Base-by-base conservation (phyloP, 2,113 vertebrate genomes). In the Bagarius yarrelli region DNA sequence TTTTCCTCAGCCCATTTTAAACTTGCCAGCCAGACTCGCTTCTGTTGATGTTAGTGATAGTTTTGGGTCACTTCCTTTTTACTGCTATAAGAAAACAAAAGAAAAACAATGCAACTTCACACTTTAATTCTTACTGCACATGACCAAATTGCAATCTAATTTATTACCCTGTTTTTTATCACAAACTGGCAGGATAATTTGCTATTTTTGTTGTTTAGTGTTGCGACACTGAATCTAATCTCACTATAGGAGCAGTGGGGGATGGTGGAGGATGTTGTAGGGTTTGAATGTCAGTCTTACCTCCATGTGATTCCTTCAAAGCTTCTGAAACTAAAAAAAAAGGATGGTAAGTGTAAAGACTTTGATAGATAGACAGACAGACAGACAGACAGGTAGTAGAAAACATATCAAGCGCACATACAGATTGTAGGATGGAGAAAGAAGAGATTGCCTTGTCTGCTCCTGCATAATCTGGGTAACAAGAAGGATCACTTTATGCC, bases 401-500 rank as follows among this genome's bases (percentile, higher is more conserved):
- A 61, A 80, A 84, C 69, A 77, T 34, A 72, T 78, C 52, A 76
- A 82, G 71, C 18, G 60, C 15, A 18, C 40, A 56, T 59, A 76
- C 77, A 9, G 40, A 88, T 74, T 70, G 73, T 85, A 76, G 83
- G 79, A 87, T 30, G 85, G 3, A 52, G 77, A 32, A 79, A 23
- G 32, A 82, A 76, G 55, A 86, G 67, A 61, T 80, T 85, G 66
- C 83, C 85, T 90, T 83, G 86, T 87, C 86, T 89, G 90, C 83
- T 88, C 85, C 84, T 79, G 82, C 86, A 75, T 93, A 92, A 92
- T 93, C 92, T 90, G 80, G 77, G 83, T 81, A 88, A 72, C 92
- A 92, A 93, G 89, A 84, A 53, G 90, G 91, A 89, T 93, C 91
- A 93, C 74, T 61, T 85, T 86, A 52, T 25, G 85, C 91, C 91